phyloP scores from a whole-genome alignment of 2,113 vertebrate species.

The Tragelaphus buxtoni region DNA sequence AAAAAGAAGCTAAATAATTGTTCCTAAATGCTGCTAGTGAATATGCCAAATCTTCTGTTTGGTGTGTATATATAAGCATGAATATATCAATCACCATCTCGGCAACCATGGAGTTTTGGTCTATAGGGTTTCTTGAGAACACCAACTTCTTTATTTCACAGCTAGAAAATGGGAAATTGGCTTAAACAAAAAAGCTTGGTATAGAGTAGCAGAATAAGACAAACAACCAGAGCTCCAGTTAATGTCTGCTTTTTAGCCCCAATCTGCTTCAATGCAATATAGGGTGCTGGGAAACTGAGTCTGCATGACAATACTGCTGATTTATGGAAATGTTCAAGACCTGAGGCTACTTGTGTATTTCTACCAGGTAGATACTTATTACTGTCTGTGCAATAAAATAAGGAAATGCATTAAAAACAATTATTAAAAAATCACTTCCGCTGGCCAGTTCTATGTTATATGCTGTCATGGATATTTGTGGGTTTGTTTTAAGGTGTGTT shows the following conservation, averaged over 20 bases:
- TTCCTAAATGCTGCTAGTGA: background rate
- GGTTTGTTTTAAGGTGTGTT: background rate
- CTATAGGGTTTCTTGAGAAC: background rate
- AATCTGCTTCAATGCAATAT: background rate
- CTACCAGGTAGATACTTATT: slow-evolving; percentile 20
- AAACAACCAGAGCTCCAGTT: too few relatives aligned
- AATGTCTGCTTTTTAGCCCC: background rate
- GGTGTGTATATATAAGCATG: background rate
- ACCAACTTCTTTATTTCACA: background rate
- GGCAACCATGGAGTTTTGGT: background rate
- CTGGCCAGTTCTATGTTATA: background rate
- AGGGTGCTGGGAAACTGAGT: background rate
- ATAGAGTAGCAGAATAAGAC: background rate
- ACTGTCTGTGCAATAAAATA: background rate
- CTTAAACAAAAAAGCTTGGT: background rate
- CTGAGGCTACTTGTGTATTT: background rate
- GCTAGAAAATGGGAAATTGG: background rate
- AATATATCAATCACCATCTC: background rate
- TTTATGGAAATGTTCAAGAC: slow-evolving; percentile 2
- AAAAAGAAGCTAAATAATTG: background rate
- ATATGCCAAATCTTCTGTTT: background rate
- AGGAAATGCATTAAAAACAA: slow-evolving; percentile 12
- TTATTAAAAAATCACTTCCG: slow-evolving; percentile 56
- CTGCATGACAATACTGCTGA: background rate
- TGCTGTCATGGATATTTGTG: background rate